These are phyloP conservation scores for Ceratina calcarata DNA, from an alignment of 1,140 invertebrate genomes.

Conservation along the genomic window DNA sequence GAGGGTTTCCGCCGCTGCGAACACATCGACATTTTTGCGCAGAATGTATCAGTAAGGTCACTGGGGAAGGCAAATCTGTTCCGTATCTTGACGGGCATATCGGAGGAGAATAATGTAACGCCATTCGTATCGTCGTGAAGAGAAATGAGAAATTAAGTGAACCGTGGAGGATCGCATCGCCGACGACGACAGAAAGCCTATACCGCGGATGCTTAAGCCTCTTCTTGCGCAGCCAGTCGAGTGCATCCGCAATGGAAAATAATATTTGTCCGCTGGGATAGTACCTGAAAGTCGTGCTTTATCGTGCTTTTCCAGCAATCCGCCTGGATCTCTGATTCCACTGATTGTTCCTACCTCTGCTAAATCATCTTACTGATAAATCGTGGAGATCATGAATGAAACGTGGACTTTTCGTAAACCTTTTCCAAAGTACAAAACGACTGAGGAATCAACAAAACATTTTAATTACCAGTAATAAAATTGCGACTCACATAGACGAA, in stretches of 20 bases:
- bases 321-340: slow-evolving; percentile 14
- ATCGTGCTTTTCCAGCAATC: slow-evolving; percentile 25
- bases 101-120: slow-evolving; percentile 55
- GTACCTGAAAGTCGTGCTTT: slow-evolving; percentile 45
- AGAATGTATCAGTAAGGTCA: slow-evolving; percentile 20
- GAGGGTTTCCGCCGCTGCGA: slow-evolving; percentile 7
- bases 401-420: too few species aligned
- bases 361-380: slow-evolving; percentile 1
- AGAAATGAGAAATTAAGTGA: slow-evolving; percentile 67
- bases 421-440: too few species aligned
- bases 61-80: slow-evolving; percentile 55
- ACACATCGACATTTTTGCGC: slow-evolving; percentile 9
- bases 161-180: slow-evolving; percentile 62
- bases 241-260: slow-evolving; percentile 62
- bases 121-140: slow-evolving; percentile 41
- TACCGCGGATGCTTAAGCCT: slow-evolving; percentile 56
- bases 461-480: too few species aligned
- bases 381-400: too few species aligned
- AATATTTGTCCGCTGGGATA: slow-evolving; percentile 61
- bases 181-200: slow-evolving; percentile 48
- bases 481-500: too few species aligned
- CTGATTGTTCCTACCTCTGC: slow-evolving; percentile 23
- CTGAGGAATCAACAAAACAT: too few species aligned
- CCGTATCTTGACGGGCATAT: slow-evolving; percentile 47
- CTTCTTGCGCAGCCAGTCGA: slow-evolving; percentile 49